Evolutionary conservation across 2,888 invertebrate genomes (phyloP), one percentile per base, ranked within the genome.

Genomic region (Pecten maximus): DNA sequence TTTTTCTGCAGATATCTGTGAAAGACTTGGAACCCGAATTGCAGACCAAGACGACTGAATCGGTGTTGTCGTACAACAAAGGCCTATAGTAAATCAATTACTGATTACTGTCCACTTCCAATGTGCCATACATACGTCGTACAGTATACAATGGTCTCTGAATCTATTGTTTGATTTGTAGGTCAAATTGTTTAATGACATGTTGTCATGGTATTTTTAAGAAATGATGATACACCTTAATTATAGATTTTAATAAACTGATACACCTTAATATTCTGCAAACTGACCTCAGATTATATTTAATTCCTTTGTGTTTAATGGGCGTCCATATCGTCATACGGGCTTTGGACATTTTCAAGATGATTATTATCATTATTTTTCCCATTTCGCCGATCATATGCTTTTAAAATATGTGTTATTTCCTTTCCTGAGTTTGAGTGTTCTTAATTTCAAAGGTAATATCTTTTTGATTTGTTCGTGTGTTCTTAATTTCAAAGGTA

Each of bases 51-150:
- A 96, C 96, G 4, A 88, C 89, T 6, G 95, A 96, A 28, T 92
- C 93, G 12, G 89, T 92, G 19, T 93, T 97, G 16, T 96, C 93
- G 91, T 97, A 96, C 92, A 97, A 96, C 94, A 96, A 97, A 90
- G 96, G 96, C n/a, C 93, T 97, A 40, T 95, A 92, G 50, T 74
- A 10, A 35, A 0, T 10, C 95, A 92, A 28, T 35, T 0, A 35
- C 35, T 74, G 35, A 74, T 23, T 23, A 74, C 10, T 28, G 74
- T 35, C 74, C 35, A 35, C 35, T 28, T 74, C 74, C 74, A 74
- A 74, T 12, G 74, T 74, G 74, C 35, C 35, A 74, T 74, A 23
- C 3, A 10, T 28, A 74, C 15, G 28, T 35, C 35, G 6, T 44
- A 44, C 8, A 44, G 6, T 44, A 74, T 74, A 74, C 35, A 8